A percentile compares a stretch with the other conserved stretches of the same genome.
Conservation (phyloP, 2,888 invertebrate species). For the Alloplasta piceator region DNA sequence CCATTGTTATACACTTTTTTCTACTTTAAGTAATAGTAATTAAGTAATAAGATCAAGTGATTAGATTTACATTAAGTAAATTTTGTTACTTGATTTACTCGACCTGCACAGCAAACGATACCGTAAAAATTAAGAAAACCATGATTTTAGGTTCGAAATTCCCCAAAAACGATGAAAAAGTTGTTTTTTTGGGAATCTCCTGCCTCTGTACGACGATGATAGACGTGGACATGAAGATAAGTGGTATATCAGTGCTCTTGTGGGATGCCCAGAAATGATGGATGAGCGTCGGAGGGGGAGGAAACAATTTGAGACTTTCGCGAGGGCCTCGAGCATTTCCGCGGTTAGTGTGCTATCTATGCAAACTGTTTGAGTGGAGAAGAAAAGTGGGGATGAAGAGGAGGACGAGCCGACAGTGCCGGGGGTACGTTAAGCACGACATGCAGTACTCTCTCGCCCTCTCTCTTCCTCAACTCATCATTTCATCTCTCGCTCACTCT, state of each 20-base stretch:
- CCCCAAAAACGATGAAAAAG: too few relatives aligned
- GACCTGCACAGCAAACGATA: too few relatives aligned
- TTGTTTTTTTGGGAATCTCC: too few relatives aligned
- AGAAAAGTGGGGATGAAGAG: slow-evolving; percentile 16
- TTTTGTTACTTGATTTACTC: too few relatives aligned
- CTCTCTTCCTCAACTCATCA: not conserved
- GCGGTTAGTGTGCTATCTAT: slow-evolving; percentile 66
- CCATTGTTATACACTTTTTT: too few relatives aligned
- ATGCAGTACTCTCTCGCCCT: slow-evolving; percentile 23
- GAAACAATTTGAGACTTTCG: slow-evolving; percentile 61
- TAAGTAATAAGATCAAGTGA: too few relatives aligned
- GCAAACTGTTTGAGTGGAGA: slow-evolving; percentile 63
- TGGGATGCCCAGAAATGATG: slow-evolving; percentile 45
- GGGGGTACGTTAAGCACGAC: slow-evolving; percentile 54
- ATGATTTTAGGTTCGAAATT: too few relatives aligned
- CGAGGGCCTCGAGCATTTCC: slow-evolving; percentile 58
- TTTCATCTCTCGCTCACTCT: not conserved
- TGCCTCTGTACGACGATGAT: too few relatives aligned
- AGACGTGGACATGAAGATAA: too few relatives aligned
- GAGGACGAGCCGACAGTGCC: slow-evolving; percentile 27
- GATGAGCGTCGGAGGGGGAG: slow-evolving; percentile 36
- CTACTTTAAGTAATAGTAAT: too few relatives aligned
- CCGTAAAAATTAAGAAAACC: too few relatives aligned
- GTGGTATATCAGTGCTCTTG: not conserved
- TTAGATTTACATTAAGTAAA: too few relatives aligned